Conservation (phyloP, 2,797 vertebrate species). For the Podarcis siculus region DNA sequence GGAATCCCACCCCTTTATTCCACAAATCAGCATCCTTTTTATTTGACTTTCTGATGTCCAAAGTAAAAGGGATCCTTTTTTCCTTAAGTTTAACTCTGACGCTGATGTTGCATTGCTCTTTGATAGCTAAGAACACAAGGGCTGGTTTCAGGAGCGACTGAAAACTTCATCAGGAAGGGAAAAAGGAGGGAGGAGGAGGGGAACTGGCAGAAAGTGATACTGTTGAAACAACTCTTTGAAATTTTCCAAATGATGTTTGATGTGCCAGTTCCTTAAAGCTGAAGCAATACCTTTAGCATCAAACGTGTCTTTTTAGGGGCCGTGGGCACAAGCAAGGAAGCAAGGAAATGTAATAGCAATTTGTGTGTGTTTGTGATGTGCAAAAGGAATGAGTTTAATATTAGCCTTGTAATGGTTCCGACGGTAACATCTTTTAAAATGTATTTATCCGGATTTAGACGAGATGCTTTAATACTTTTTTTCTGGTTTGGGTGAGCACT, state of each 20-base stretch:
- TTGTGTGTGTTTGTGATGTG: conserved; percentile 55
- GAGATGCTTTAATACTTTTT: conserved; percentile 61
- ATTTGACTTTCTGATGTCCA: conserved; percentile 81
- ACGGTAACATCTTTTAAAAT: conserved; percentile 60
- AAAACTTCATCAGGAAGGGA: conserved; percentile 79
- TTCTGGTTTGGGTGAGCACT: conserved; percentile 52
- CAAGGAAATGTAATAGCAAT: conserved; percentile 63
- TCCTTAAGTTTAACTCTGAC: conserved; percentile 75
- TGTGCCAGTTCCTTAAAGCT: conserved; percentile 74
- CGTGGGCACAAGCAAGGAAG: conserved; percentile 19
- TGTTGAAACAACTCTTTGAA: conserved; percentile 81
- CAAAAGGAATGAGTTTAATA: conserved; percentile 72
- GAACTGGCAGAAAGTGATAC: conserved; percentile 73
- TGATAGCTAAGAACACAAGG: conserved; percentile 81
- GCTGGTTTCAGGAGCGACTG: conserved; percentile 76
- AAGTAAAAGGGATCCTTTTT: conserved; percentile 77
- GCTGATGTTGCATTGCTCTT: conserved; percentile 76
- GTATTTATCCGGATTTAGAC: conserved; percentile 66
- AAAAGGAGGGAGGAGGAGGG: conserved; percentile 58
- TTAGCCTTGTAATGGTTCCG: conserved; percentile 62
- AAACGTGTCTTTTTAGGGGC: conserved; percentile 62
- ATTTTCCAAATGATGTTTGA: conserved; percentile 78
- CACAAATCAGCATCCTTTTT: conserved; percentile 82
- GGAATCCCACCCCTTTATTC: conserved; percentile 81
- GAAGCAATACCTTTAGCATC: conserved; percentile 75